Base-by-base conservation (phyloP, 2,113 vertebrate species). In the Girardinichthys multiradiatus region DNA sequence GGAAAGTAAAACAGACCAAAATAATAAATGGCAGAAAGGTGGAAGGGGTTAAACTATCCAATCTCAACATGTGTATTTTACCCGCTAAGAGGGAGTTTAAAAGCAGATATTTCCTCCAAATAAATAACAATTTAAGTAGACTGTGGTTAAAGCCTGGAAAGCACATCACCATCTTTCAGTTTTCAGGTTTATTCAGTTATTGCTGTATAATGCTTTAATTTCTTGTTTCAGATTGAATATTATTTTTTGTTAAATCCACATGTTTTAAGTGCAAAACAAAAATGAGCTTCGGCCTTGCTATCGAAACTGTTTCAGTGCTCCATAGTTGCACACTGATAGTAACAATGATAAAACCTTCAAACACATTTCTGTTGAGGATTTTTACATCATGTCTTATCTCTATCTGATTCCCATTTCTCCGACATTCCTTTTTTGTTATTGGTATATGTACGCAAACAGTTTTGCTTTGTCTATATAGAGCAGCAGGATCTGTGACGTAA, bases 401-500 rank as follows among this genome's bases (percentile, higher is more conserved):
- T 17, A 11, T 54, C 24, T 54, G 48, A 24, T 21, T n/a, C 1
- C 1, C 24, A 54, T n/a, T 5, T 54, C 48, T n/a, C 48, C 0
- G 24, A 54, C 48, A n/a, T 54, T 54, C 48, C 24, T 60, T 7
- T 60, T 61, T n/a, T 61, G 10, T 30, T 48, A 15, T n/a, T n/a
- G n/a, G 58, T 30, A 9, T 14, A 42, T 19, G 21, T 15, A 21
- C 64, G 14, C 42, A 51, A 24, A 45, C n/a, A 1, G 33, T 17
- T 33, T 1, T 62, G 30, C 27, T 62, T 30, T 42, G 27, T 63
- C 75, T n/a, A 58, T 67, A 54, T 67, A 39, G 26, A 28, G 71
- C 12, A 68, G 48, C 37, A 33, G 3, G 10, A 61, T 68, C 72
- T 81, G 31, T 59, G 54, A 64, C 15, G 35, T 5, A 64, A 67